These are phyloP conservation scores for Achlya flavicornis DNA, from an alignment of 2,888 invertebrate genomes.

Conservation along the genomic window DNA sequence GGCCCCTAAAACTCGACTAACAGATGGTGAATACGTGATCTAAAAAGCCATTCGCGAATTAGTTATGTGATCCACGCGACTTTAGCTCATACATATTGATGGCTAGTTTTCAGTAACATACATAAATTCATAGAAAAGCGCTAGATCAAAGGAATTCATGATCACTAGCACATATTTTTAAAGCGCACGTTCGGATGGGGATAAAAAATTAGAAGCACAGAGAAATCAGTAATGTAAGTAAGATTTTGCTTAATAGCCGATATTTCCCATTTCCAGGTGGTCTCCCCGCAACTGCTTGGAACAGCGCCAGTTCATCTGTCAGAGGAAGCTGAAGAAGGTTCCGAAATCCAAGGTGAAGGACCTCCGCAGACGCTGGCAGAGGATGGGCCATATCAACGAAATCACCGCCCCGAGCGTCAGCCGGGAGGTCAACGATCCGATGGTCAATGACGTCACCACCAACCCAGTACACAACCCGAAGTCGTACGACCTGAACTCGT, in stretches of 20 bases:
- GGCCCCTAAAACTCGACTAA: constrained; percentile 22
- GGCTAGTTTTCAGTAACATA: background rate
- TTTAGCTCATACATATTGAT: constrained; percentile 2
- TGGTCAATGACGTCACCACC: constrained; percentile 63
- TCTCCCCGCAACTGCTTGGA: constrained; percentile 86
- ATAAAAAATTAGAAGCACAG: no score
- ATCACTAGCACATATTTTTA: background rate
- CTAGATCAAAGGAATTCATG: background rate
- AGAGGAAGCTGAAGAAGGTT: constrained; percentile 83
- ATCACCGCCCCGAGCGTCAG: constrained; percentile 76
- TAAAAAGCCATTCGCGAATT: constrained; percentile 1
- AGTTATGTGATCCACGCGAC: constrained; percentile 8
- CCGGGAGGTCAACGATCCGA: constrained; percentile 64
- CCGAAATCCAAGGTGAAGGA: constrained; percentile 76
- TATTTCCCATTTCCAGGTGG: constrained; percentile 81
- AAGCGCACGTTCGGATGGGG: no score
- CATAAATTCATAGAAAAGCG: background rate
- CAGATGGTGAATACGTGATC: constrained; percentile 26
- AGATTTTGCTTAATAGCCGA: background rate
- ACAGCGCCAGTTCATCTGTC: constrained; percentile 88
- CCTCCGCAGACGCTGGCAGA: constrained; percentile 73
- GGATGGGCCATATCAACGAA: constrained; percentile 82
- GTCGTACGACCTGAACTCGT: constrained; percentile 66
- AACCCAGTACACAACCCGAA: constrained; percentile 65
- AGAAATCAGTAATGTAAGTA: no score